Conservation (phyloP, 2,888 invertebrate genomes). For the Pammene fasciana region DNA sequence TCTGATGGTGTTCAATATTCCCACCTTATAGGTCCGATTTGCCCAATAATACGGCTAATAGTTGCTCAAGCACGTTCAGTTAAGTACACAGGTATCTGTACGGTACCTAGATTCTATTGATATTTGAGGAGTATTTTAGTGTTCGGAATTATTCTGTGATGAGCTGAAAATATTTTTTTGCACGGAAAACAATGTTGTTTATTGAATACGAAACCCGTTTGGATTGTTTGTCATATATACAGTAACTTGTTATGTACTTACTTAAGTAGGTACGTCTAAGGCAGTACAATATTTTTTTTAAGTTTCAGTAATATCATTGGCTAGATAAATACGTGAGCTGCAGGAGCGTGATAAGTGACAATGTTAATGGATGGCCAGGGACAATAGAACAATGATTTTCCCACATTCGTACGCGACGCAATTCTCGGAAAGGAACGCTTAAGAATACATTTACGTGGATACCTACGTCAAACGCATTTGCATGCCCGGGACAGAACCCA, state of each 20-base stretch:
- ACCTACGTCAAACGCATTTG: slow-evolving; percentile 32
- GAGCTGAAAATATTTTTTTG: background rate
- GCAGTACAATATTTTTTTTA: background rate
- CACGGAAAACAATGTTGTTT: background rate
- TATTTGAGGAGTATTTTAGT: background rate
- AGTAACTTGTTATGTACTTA: background rate
- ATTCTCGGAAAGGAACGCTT: slow-evolving; percentile 64
- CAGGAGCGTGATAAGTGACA: slow-evolving; percentile 67
- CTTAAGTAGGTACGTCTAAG: background rate
- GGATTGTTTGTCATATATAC: too few relatives aligned
- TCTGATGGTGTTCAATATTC: slow-evolving; percentile 15
- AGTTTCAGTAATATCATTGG: slow-evolving; percentile 36
- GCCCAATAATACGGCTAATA: slow-evolving; percentile 19
- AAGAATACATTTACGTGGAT: slow-evolving; percentile 43
- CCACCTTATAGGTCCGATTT: slow-evolving; percentile 1
- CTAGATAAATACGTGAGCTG: slow-evolving; percentile 48
- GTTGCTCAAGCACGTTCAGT: slow-evolving; percentile 27
- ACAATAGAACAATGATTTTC: slow-evolving; percentile 81
- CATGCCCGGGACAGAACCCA: slow-evolving; percentile 8
- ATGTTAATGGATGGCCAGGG: slow-evolving; percentile 68
- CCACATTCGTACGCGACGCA: slow-evolving; percentile 67
- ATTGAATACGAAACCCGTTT: background rate
- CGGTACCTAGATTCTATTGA: background rate
- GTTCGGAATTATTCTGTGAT: background rate
- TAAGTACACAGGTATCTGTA: slow-evolving; percentile 13